Percentiles rank a stretch among this genome's conserved stretches.
Conservation (phyloP, 2,113 vertebrate genomes). For the Notiomystis cincta region DNA sequence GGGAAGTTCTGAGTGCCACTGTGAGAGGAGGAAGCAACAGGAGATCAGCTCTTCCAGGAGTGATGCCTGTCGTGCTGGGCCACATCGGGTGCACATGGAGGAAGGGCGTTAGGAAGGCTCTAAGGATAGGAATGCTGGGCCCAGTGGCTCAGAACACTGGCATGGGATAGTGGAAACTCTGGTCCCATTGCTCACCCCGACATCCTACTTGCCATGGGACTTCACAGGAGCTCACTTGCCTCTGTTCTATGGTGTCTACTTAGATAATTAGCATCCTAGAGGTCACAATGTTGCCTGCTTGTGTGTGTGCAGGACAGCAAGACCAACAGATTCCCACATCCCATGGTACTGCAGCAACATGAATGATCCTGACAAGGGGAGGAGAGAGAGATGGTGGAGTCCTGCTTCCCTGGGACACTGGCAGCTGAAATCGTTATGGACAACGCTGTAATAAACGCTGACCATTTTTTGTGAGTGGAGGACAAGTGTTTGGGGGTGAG, state of each 20-base stretch:
- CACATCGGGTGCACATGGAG: not conserved
- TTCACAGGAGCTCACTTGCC: not conserved
- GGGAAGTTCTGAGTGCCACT: not conserved
- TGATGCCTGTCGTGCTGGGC: not conserved
- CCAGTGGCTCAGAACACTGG: not conserved
- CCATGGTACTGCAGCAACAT: not conserved
- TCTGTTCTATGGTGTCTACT: not conserved
- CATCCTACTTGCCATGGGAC: not conserved
- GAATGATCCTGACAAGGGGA: not conserved
- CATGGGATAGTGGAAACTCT: not conserved
- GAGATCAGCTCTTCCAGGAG: not conserved
- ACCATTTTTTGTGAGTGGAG: not conserved
- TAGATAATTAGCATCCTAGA: not conserved
- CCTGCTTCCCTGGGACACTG: accelerated
- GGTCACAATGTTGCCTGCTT: not conserved
- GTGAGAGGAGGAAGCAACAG: not conserved
- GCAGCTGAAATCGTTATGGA: not conserved
- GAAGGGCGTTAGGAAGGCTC: not conserved
- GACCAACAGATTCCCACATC: not conserved
- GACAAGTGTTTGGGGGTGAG: not conserved
- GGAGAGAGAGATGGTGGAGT: not conserved
- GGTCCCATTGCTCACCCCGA: not conserved
- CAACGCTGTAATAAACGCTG: not conserved
- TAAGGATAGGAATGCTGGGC: not conserved
- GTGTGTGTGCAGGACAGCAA: not conserved